Evolutionary conservation across 2,113 vertebrate species (phyloP), one percentile per base, ranked within the genome.

Genomic region (Thalassarche chlororhynchos): DNA sequence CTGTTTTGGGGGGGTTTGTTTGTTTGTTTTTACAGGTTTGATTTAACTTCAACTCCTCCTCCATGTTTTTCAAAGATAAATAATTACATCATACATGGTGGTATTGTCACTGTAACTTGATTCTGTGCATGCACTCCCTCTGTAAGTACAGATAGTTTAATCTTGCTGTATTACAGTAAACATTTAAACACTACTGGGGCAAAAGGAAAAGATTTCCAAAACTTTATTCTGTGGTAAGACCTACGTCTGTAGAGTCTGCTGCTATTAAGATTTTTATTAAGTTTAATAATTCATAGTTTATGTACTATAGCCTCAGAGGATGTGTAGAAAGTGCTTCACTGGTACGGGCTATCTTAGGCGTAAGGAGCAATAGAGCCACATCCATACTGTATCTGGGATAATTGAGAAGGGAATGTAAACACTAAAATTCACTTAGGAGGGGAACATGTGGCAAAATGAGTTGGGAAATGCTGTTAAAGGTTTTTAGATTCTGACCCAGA

Each of bases 261-360:
- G 44, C 29, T 88, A 4, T 87, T 76, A 65, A 75, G 42, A 21
- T 71, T 84, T 91, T 85, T 58, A 58, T 74, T 16, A 82, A 70
- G 64, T 89, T 94, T 19, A 94, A 64, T 91, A 91, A 87, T 87
- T 87, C 15, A 62, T 72, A 31, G 19, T 87, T 96, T 75, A 65
- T 55, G 28, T 42, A 34, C 23, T 46, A 1, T 40, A 54, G 13
- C 32, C 36, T 89, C 66, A 71, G 55, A 91, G 16, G 29, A 68
- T 38, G 8, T 55, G 26, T 84, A 34, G 72, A 66, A 89, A 71
- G 29, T 87, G 72, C 74, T 60, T 89, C 52, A 18, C 1, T 6
- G 42, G 21, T 57, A 19, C 70, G 83, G 28, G 15, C 38, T 86
- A 1, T 76, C 3, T 49, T 70, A 80, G 76, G 54, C 4, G 1